Evolutionary conservation across 2,113 vertebrate species (phyloP), one percentile per base, ranked within the genome.

Genomic region (Nothoprocta pentlandii): DNA sequence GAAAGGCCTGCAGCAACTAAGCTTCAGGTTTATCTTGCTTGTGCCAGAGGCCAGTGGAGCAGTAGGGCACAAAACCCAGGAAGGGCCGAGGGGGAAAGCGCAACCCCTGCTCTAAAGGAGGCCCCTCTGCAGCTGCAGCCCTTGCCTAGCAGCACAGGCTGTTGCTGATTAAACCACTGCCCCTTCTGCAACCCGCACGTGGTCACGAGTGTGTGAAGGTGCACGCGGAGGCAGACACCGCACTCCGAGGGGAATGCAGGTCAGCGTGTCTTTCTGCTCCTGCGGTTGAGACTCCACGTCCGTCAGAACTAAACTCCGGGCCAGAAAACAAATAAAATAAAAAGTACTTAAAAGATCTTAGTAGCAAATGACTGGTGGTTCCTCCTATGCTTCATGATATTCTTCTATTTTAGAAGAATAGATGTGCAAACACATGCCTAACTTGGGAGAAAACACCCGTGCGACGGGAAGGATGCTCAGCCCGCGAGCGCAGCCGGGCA

Each of bases 181-280:
- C 46, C 5, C 0, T 15, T 34, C 26, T 20, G 10, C 71, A n/a
- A 58, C 41, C 47, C 49, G 36, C 0, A 0, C 25, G 49, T 59
- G 68, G 63, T 17, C 0, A 0, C 12, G 73, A 42, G 28, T 36
- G 46, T 34, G 46, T 0, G 0, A 13, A 0, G 0, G 0, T 7
- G 26, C 32, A 68, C 46, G 39, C 0, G 0, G 25, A 59, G 1
- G 1, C 30, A 51, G 41, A 14, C 6, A 36, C 23, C 53, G 26
- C 7, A 5, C 23, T 41, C 54, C 25, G 1, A 25, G 1, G 34
- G 41, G 76, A 56, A 80, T 28, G 30, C 2, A 2, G 54, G 39
- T 39, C 66, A 79, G 86, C 61, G 34, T 51, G 85, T 26, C 28
- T 54, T 54, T 66, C 36, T 2, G 8, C 59, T 62, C 71, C 61